Evolutionary conservation across 2,113 vertebrate species (phyloP), one percentile per base, ranked within the genome.

Genomic region (Pollimyrus isidori): DNA sequence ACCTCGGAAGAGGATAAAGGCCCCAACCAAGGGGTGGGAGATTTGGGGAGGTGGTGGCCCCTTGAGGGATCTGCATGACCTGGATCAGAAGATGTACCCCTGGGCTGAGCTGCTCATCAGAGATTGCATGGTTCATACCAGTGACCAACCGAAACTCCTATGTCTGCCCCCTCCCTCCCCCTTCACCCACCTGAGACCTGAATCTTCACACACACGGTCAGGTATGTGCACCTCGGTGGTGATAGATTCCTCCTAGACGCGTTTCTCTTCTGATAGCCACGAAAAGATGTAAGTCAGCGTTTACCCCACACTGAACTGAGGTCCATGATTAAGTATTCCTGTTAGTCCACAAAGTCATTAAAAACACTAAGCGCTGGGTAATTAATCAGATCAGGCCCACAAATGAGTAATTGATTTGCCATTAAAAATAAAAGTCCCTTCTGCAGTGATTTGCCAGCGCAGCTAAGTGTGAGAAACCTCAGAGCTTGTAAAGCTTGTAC

Each of bases 371-470:
- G 91, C 91, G 89, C 89, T 88, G 90, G 90, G 90, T 93, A 92
- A 92, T 93, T 92, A 92, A 92, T 92, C 92, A 92, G 91, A 91
- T 89, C 35, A 85, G 80, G 49, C 83, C 45, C 89, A 88, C 91
- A 92, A 93, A 93, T 93, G 92, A 92, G 91, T 92, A 92, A 93
- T 93, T 92, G 92, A 93, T 93, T 93, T 92, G 91, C 92, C 92
- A 93, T 93, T 91, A 92, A 91, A 93, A 92, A 90, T 91, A 93
- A 92, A 88, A 90, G 89, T 84, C 76, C 88, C 87, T 90, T 87
- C 87, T 90, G 82, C 86, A 86, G 56, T 86, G 48, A 82, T 90
- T 88, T 89, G 69, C 30, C 35, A 56, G 35, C 86, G 88, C 73
- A 10, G 48, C 69, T 76, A 87, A 90, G 76, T 65, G 80, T 87